phyloP scores from a whole-genome alignment of 2,888 invertebrate genomes.

The Opisthograptis luteolata region DNA sequence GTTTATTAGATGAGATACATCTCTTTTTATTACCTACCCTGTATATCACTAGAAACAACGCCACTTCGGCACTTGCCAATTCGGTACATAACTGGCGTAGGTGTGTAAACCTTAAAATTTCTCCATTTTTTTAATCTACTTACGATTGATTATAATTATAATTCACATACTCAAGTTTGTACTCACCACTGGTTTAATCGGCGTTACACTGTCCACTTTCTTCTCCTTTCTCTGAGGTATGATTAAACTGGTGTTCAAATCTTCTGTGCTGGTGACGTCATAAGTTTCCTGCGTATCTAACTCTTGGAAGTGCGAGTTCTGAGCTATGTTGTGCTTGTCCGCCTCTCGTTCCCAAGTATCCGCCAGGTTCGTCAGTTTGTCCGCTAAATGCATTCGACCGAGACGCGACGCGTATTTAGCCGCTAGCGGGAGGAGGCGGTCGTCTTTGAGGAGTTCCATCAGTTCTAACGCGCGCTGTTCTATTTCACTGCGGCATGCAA shows the following conservation, averaged over 20 bases:
- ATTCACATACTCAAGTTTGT: too few species aligned
- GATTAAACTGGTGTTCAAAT: slow-evolving; percentile 71
- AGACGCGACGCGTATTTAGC: slow-evolving; percentile 94
- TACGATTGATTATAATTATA: too few species aligned
- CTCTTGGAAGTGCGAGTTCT: slow-evolving; percentile 66
- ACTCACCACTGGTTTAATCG: slow-evolving; percentile 76
- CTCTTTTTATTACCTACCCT: too few species aligned
- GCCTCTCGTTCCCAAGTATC: slow-evolving; percentile 67
- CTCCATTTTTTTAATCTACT: too few species aligned
- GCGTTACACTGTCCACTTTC: slow-evolving; percentile 58
- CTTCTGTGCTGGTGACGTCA: slow-evolving; percentile 66
- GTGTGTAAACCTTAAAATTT: too few species aligned
- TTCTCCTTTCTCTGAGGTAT: slow-evolving; percentile 73
- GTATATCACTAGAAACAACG: too few species aligned
- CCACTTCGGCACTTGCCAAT: too few species aligned
- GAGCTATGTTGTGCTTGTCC: slow-evolving; percentile 60
- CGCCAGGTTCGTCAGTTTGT: slow-evolving; percentile 88
- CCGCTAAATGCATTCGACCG: slow-evolving; percentile 90
- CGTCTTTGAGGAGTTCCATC: slow-evolving; percentile 91
- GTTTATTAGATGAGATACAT: too few species aligned
- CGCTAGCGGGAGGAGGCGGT: slow-evolving; percentile 91
- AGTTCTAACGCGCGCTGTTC: slow-evolving; percentile 95
- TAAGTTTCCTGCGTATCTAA: slow-evolving; percentile 71
- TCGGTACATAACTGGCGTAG: too few species aligned
- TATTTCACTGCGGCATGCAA: slow-evolving; percentile 92